Percentiles rank a stretch among this genome's conserved stretches.
Conservation (phyloP, 2,888 invertebrate genomes). For the Trachelus troglodyta region DNA sequence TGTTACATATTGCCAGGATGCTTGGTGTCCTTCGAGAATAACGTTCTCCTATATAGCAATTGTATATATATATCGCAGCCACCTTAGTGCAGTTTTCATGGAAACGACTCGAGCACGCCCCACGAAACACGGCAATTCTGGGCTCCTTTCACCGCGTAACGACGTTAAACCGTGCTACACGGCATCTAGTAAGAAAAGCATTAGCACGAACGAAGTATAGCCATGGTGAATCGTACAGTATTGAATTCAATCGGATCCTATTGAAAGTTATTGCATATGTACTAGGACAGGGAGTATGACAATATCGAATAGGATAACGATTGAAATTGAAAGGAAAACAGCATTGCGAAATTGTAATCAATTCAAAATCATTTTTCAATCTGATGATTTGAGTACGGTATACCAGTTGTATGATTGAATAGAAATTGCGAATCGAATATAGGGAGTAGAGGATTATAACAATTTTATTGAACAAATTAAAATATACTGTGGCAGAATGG, state of each 20-base stretch:
- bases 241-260: neutral
- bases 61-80: neutral
- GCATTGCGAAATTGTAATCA: neutral
- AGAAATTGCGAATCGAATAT: neutral
- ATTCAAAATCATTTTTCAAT: neutral
- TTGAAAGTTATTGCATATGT: neutral
- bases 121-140: neutral
- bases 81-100: neutral
- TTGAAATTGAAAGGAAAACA: neutral
- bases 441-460: neutral
- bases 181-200: neutral
- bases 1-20: neutral
- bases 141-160: neutral
- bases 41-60: neutral
- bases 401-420: neutral
- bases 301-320: neutral
- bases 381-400: neutral
- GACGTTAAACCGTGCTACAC: neutral
- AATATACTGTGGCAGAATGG: neutral
- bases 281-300: neutral
- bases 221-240: neutral
- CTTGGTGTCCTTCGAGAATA: constrained; percentile 10
- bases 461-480: neutral
- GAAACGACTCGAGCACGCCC: neutral
- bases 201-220: neutral